Percentiles rank a stretch among this genome's conserved stretches.
Conservation (phyloP, 2,888 invertebrate genomes). For the Machimus atricapillus region DNA sequence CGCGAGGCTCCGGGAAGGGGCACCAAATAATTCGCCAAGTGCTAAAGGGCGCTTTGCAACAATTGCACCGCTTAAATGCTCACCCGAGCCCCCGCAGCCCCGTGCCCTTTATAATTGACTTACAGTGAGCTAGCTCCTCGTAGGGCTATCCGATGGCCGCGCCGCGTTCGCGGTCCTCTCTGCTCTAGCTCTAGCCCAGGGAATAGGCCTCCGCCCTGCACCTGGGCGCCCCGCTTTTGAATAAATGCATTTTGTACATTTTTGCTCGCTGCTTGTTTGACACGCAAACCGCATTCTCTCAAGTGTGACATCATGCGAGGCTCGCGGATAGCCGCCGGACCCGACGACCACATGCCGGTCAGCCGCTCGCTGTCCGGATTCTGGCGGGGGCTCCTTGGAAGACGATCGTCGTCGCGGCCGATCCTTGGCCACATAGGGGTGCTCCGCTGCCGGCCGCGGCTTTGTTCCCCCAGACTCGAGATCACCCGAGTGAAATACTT, state of each 20-base stretch:
- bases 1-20: not conserved
- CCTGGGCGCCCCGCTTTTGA: not conserved
- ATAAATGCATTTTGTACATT: slow-evolving; percentile 41
- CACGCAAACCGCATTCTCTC: slow-evolving; percentile 47
- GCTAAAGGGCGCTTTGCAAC: slow-evolving; percentile 40
- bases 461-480: slow-evolving; percentile 14
- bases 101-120: not conserved
- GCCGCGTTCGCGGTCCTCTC: not conserved
- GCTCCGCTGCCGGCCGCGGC: not conserved
- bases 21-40: slow-evolving; percentile 12
- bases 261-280: slow-evolving; percentile 41
- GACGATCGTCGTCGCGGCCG: no score
- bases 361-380: not conserved
- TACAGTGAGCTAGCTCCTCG: not conserved
- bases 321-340: not conserved
- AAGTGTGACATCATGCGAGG: slow-evolving; percentile 47
- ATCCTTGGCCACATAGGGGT: not conserved
- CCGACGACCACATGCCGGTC: not conserved
- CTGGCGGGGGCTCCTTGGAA: not conserved
- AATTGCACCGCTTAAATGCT: slow-evolving; percentile 33
- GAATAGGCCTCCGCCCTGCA: not conserved
- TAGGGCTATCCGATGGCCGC: not conserved
- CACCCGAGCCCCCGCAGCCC: not conserved
- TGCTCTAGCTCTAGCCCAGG: not conserved
- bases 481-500: slow-evolving; percentile 28